These are phyloP conservation scores for Nilaparvata lugens DNA, from an alignment of 1,140 invertebrate genomes.

Conservation along the genomic window DNA sequence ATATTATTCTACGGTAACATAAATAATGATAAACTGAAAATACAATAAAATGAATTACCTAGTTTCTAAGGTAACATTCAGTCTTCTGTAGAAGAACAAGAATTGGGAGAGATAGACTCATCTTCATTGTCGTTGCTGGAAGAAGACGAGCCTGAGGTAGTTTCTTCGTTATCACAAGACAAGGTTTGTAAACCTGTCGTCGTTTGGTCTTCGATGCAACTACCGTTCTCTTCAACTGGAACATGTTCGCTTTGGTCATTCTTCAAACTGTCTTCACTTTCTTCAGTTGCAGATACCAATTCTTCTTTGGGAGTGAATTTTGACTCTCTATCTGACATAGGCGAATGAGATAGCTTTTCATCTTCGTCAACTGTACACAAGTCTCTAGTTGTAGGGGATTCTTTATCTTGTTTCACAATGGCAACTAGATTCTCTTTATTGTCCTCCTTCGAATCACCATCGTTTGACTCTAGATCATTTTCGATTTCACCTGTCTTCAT, in stretches of 20 bases:
- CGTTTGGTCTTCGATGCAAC: neutral
- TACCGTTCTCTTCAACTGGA: neutral
- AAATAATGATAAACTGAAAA: neutral
- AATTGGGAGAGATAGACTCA: neutral
- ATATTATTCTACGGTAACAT: neutral
- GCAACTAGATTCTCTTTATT: neutral
- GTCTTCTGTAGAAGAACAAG: slow-evolving; percentile 1
- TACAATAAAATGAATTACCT: neutral
- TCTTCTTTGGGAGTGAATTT: slow-evolving; percentile 1
- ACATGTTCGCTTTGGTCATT: neutral
- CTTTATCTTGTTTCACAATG: neutral
- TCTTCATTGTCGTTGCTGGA: slow-evolving; percentile 2
- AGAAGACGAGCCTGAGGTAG: neutral
- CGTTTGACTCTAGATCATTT: slow-evolving; percentile 15
- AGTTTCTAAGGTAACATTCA: slow-evolving; percentile 2
- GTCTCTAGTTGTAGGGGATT: neutral
- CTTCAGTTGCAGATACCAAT: neutral
- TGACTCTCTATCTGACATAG: neutral
- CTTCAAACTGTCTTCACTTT: neutral
- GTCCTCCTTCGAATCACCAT: slow-evolving; percentile 4
- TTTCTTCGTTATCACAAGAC: slow-evolving; percentile 4
- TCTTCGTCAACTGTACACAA: neutral
- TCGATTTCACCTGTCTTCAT: slow-evolving; percentile 45
- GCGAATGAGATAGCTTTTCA: neutral
- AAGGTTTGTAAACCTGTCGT: neutral